Conservation (phyloP, 2,888 invertebrate species). For the Thymelicus lineola region DNA sequence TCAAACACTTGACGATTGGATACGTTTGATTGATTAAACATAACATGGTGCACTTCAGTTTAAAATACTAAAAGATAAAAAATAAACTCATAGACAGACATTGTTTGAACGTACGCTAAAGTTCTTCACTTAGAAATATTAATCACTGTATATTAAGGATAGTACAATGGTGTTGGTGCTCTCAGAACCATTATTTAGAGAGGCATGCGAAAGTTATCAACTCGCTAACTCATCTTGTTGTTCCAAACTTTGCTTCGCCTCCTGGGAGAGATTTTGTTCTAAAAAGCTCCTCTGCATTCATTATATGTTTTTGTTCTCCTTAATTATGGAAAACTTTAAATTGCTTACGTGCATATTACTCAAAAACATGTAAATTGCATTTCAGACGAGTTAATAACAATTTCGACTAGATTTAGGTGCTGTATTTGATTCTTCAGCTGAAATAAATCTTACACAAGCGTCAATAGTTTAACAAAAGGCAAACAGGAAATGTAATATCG, state of each 20-base stretch:
- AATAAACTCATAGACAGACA: too few species aligned
- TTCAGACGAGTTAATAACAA: not conserved
- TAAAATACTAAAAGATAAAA: too few species aligned
- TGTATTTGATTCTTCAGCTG: not conserved
- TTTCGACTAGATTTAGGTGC: not conserved
- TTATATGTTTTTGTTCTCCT: conserved; percentile 23
- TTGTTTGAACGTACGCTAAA: not conserved
- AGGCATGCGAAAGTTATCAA: conserved; percentile 23
- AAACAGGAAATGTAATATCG: conserved; percentile 18
- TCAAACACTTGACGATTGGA: not conserved
- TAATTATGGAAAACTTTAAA: conserved; percentile 17
- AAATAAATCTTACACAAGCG: conserved; percentile 4
- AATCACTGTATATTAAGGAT: not conserved
- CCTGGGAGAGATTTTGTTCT: conserved; percentile 16
- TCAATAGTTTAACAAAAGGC: conserved; percentile 8
- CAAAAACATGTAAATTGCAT: not conserved
- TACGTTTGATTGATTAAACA: not conserved
- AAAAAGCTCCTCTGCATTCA: conserved; percentile 25
- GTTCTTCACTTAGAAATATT: too few species aligned
- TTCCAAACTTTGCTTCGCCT: conserved; percentile 21
- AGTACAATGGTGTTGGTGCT: not conserved
- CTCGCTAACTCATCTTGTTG: conserved; percentile 37
- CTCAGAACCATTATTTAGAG: conserved; percentile 24
- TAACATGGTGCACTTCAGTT: too few species aligned
- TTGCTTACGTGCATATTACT: not conserved